Percentiles rank a stretch among this genome's conserved stretches.
phyloP scores from a whole-genome alignment of 1,140 invertebrate species.

The Plodia interpunctella region DNA sequence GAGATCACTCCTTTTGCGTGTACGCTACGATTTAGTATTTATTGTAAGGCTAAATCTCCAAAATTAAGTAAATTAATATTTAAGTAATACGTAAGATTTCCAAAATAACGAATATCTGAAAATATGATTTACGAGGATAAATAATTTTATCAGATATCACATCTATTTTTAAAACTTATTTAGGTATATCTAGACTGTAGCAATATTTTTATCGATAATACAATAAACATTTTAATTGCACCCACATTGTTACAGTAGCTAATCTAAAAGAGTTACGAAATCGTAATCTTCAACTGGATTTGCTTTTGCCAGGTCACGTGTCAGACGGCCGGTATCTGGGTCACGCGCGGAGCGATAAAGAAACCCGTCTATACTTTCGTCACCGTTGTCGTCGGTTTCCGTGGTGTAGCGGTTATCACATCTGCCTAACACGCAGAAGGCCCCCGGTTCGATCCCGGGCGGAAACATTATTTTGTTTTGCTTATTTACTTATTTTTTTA shows the following conservation, averaged over 20 bases:
- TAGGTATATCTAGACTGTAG: too few relatives aligned
- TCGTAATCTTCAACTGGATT: not conserved
- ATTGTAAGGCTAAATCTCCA: too few relatives aligned
- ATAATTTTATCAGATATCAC: too few relatives aligned
- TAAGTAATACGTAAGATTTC: too few relatives aligned
- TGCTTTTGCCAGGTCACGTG: not conserved
- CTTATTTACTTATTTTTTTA: too few relatives aligned
- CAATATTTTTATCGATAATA: not conserved
- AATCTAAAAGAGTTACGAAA: not conserved
- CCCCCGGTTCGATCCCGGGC: conserved; percentile 28
- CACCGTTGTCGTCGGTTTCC: conserved; percentile 16
- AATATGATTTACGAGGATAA: too few relatives aligned
- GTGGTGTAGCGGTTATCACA: conserved; percentile 30
- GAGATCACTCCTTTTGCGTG: too few relatives aligned
- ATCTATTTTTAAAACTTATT: too few relatives aligned
- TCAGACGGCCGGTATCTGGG: not conserved
- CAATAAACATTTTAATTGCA: not conserved
- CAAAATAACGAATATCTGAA: too few relatives aligned
- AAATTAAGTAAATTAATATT: too few relatives aligned
- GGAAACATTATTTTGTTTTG: conserved; percentile 22
- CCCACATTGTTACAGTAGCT: not conserved
- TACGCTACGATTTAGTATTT: too few relatives aligned
- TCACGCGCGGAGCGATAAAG: not conserved
- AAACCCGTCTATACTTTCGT: not conserved
- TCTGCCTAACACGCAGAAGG: conserved; percentile 29